Base-by-base conservation (phyloP, 2,888 invertebrate genomes). In the Mythimna ferrago region DNA sequence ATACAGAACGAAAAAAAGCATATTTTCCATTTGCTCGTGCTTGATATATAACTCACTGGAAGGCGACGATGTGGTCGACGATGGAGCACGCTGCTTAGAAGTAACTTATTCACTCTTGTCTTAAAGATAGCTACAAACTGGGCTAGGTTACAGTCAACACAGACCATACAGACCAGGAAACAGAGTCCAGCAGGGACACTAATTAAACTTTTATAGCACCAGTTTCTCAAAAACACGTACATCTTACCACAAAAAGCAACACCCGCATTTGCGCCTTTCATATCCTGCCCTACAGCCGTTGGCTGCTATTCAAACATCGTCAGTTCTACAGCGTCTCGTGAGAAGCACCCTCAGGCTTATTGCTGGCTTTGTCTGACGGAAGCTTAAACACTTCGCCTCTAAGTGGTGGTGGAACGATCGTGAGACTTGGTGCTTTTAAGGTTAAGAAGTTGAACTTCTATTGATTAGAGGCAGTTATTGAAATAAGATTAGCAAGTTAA, bases 281-380 rank as follows among this genome's bases (percentile, higher is more conserved):
- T 65, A 57, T 71, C 60, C 73, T 74, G 66, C 38, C 2, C n/a
- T 21, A 41, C 65, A 38, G n/a, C 44, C 56, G 35, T 51, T 53
- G 64, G 16, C 41, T 62, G n/a, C 41, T 61, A 38, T 73, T 74
- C 64, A 82, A 76, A 72, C 69, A 54, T 66, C 53, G 62, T 64
- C 63, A 26, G 57, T 56, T 71, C 64, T 70, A 64, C 58, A 57
- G 62, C 63, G 57, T 73, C 75, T 75, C 38, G 63, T 61, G 53
- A 69, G 68, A 53, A 86, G 80, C 60, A 70, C 80, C 82, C 82
- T 87, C 65, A 58, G 78, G 81, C 71, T 83, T 81, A 85, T 87
- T 87, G 78, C 81, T 62, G 62, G 38, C 69, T 83, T 87, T 87
- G 81, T 84, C 56, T 54, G 9, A 10, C 35, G n/a, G 14, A 54